Evolutionary conservation across 2,797 vertebrate genomes (phyloP), one percentile per base, ranked within the genome.

Genomic region (Arrhamphus sclerolepis): DNA sequence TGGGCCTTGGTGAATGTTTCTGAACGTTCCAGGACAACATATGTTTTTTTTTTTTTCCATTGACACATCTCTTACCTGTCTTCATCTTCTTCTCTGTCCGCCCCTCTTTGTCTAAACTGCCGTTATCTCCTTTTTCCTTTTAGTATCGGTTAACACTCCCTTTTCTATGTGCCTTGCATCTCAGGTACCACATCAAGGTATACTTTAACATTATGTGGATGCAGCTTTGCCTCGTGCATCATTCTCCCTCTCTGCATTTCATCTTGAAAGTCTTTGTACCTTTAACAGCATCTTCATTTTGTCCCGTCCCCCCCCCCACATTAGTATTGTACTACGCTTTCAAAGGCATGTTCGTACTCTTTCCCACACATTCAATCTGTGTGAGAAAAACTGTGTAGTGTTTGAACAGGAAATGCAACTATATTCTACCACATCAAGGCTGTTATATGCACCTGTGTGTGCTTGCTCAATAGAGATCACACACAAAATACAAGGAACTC

Each of bases 151-250:
- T 60, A 71, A 72, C 8, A 2, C 64, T 19, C 34, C 53, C 70
- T 81, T 60, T 72, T 69, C 49, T 82, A 24, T 78, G 64, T n/a
- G 44, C 47, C 56, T 79, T 17, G 11, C 62, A 72, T 83, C 59
- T 68, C 46, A 6, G 26, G 41, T 60, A 40, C 73, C 79, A 81
- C 83, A 87, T 89, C 83, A 86, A 67, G 81, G 58, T 48, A 18
- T 38, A 41, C 66, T 51, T 67, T 48, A 62, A 24, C 66, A 13
- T 66, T 66, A 71, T 75, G 34, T 20, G 48, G 28, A 44, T 49
- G 41, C 72, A 66, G 46, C 55, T 59, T 68, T 61, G 54, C 46
- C 43, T 70, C 58, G 67, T 43, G 47, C 16, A 22, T 68, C 55
- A 66, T 70, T 72, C 28, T 72, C 71, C 60, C 66, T 62, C 61